Base-by-base conservation (phyloP, 2,797 vertebrate species). In the Fistularia tabacaria region DNA sequence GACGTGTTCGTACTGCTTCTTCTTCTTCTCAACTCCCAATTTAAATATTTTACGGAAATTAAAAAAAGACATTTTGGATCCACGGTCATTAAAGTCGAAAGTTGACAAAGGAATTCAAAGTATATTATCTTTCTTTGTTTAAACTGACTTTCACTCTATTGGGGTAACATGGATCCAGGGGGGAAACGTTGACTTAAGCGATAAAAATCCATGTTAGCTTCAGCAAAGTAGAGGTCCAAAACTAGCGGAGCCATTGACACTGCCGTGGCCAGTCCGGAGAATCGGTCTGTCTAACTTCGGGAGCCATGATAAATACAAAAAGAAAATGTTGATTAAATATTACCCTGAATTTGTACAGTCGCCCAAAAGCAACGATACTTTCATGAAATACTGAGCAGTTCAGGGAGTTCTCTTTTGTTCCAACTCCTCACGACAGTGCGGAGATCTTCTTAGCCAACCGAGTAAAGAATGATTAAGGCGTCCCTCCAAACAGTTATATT, bases 1-100 rank as follows among this genome's bases (percentile, higher is more conserved):
- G 59, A 99, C 96, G 53, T 99, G 93, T 9, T 98, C 96, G 42
- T 99, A 98, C 53, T 99, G 96, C 59, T 97, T 99, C 87, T 96
- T 98, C 88, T 96, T 99, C 85, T 93, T 98, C 69, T 99, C 96
- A 2, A 90, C 65, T 1, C 94, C 96, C 80, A 99, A 75, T 88
- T 97, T 99, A 67, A 99, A 99, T 73, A 99, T 98, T 85, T 95
- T 99, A 25, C 95, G 93, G 82, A 99, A 97, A 91, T 99, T 99
- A 81, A 99, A 98, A 82, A 99, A 99, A 44, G 96, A 93, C 96
- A 99, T 98, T 0, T 25, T 81, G 62, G 54, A 7, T 51, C 54
- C 51, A 12, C 25, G 37, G 41, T 56, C 69, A 64, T 55, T 62
- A 65, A 15, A 38, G 39, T 46, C 36, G 1, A 64, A 57, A 64